These are phyloP conservation scores for Watsonalla cultraria DNA, from an alignment of 2,888 invertebrate species.

Conservation along the genomic window DNA sequence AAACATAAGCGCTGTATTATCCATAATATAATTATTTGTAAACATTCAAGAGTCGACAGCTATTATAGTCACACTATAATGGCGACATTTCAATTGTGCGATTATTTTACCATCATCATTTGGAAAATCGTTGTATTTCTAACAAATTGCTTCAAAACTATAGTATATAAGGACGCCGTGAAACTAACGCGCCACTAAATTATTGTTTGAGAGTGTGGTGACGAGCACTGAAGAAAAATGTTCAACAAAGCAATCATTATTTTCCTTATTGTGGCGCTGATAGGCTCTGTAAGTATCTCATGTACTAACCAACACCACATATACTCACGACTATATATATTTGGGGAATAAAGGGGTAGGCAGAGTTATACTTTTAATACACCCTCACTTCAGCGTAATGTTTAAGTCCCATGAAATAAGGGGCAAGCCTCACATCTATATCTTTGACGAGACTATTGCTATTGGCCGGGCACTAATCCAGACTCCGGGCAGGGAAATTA, in stretches of 20 bases:
- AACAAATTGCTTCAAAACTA: neutral
- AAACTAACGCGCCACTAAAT: neutral
- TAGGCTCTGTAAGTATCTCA: neutral
- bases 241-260: neutral
- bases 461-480: too few relatives aligned
- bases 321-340: too few relatives aligned
- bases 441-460: too few relatives aligned
- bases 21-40: neutral
- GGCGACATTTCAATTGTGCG: slow-evolving; percentile 1
- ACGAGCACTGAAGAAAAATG: neutral
- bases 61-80: slow-evolving; percentile 4
- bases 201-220: neutral
- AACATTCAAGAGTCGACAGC: neutral
- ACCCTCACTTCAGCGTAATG: too few relatives aligned
- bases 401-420: too few relatives aligned
- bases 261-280: neutral
- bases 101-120: slow-evolving; percentile 11
- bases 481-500: too few relatives aligned
- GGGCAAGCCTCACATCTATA: too few relatives aligned
- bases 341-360: too few relatives aligned
- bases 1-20: too few relatives aligned
- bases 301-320: too few relatives aligned
- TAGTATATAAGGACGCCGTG: neutral
- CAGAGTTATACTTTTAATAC: too few relatives aligned
- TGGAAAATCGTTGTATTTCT: neutral